These are phyloP conservation scores for Otolemur crassicaudatus DNA, from an alignment of 2,797 vertebrate species.

Conservation along the genomic window DNA sequence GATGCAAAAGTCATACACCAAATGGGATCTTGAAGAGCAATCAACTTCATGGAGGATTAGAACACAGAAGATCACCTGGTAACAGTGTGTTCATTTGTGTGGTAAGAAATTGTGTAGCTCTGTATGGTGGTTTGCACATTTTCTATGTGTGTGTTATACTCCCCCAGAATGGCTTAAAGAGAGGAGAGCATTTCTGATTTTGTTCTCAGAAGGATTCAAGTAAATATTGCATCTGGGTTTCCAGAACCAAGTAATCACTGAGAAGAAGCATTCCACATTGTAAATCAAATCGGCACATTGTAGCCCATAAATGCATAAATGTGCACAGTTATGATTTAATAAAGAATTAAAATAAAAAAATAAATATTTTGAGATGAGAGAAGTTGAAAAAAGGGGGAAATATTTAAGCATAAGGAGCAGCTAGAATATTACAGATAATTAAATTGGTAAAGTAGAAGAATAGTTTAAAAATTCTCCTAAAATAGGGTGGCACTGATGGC, in stretches of 20 bases:
- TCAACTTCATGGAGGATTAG: neutral
- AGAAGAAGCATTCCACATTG: neutral
- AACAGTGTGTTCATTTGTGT: neutral
- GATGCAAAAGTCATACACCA: neutral
- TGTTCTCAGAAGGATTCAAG: neutral
- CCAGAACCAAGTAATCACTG: neutral
- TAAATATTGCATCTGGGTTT: neutral
- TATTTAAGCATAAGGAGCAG: neutral
- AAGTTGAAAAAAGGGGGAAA: neutral
- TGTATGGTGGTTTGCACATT: neutral
- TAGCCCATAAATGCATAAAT: too few species aligned
- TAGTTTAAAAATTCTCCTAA: neutral
- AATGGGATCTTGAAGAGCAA: neutral
- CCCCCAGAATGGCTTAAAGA: neutral
- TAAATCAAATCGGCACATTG: too few species aligned
- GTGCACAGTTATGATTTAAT: too few species aligned
- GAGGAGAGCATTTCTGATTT: neutral
- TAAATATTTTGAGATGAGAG: constrained; percentile 13
- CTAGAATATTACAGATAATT: neutral
- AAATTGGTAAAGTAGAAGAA: neutral
- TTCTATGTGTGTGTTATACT: neutral
- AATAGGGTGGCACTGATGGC: neutral
- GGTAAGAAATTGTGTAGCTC: neutral
- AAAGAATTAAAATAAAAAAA: too few species aligned
- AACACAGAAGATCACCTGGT: neutral